Evolutionary conservation across 2,113 vertebrate species (phyloP), one percentile per base, ranked within the genome.

Genomic region (Mixornis gularis): DNA sequence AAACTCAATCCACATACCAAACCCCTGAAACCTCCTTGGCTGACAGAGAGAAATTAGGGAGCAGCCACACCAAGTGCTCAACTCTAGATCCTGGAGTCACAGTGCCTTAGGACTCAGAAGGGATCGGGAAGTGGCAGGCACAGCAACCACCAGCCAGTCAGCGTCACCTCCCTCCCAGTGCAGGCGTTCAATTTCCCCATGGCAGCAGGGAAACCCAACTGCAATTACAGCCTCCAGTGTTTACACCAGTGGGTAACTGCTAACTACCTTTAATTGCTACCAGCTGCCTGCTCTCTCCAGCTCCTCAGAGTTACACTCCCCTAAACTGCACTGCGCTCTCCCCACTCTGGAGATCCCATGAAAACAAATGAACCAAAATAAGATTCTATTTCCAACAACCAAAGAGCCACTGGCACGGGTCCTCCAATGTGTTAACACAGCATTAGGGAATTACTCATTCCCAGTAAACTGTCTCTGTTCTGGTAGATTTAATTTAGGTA

Each of bases 1-100:
- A 92, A 91, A 76, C 56, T 63, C 87, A 93, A 52, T 34, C 89
- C 70, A 72, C 70, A 76, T 9, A 44, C 71, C 85, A 89, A 92
- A 82, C 16, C 7, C 1, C 48, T 85, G 65, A 79, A 85, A 86
- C 29, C 78, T 41, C 4, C 63, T 51, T 46, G 85, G 74, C 63
- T 79, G 63, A n/a, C 32, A 60, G 17, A 71, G 36, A 52, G 74
- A 76, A 85, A 85, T 60, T 18, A 65, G 58, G 55, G 59, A 94
- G 79, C 44, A 92, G 85, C 66, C 94, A 73, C 66, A 71, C 6
- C 3, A 72, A 76, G 41, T 1, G 41, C 70, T 43, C 34, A 34
- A 0, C 79, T 72, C 59, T 7, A 34, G 18, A 9, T 17, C 12
- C 36, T 12, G 78, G 30, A 82, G 62, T 27, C 49, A 4, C 30